Conservation (phyloP, 1,140 invertebrate species). For the Chironomus striatipennis region DNA sequence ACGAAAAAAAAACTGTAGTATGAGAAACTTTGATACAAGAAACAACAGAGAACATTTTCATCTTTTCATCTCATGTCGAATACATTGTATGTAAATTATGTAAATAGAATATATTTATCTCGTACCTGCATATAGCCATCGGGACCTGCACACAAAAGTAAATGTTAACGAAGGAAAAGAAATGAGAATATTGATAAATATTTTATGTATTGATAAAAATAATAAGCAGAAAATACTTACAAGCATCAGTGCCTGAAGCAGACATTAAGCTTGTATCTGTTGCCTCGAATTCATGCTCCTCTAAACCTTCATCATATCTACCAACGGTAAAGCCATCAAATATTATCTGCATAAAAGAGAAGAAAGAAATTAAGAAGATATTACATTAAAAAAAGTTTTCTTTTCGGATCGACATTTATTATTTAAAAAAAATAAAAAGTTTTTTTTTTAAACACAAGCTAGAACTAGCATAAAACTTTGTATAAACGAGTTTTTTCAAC, state of each 20-base stretch:
- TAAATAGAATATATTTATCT: conserved; percentile 32
- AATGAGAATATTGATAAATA: too few relatives aligned
- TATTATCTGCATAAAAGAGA: conserved; percentile 50
- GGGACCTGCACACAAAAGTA: conserved; percentile 54
- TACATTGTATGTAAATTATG: not conserved
- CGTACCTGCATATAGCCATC: conserved; percentile 69
- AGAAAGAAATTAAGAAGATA: conserved; percentile 2
- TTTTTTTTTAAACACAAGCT: too few relatives aligned
- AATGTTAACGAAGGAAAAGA: conserved; percentile 35
- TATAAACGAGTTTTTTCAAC: too few relatives aligned
- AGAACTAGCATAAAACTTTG: too few relatives aligned
- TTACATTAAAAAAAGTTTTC: conserved; percentile 12
- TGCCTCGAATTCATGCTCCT: conserved; percentile 38
- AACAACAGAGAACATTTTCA: too few relatives aligned
- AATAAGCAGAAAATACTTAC: not conserved
- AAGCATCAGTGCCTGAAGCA: conserved; percentile 32
- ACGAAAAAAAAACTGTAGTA: too few relatives aligned
- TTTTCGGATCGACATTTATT: too few relatives aligned
- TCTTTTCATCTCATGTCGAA: not conserved
- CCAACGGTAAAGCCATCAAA: conserved; percentile 78
- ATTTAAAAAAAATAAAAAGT: too few relatives aligned
- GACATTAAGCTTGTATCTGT: conserved; percentile 38
- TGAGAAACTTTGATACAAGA: not conserved
- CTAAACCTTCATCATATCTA: conserved; percentile 50
- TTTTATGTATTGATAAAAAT: not conserved